Conservation (phyloP, 2,888 invertebrate genomes). For the Conus canariensis region DNA sequence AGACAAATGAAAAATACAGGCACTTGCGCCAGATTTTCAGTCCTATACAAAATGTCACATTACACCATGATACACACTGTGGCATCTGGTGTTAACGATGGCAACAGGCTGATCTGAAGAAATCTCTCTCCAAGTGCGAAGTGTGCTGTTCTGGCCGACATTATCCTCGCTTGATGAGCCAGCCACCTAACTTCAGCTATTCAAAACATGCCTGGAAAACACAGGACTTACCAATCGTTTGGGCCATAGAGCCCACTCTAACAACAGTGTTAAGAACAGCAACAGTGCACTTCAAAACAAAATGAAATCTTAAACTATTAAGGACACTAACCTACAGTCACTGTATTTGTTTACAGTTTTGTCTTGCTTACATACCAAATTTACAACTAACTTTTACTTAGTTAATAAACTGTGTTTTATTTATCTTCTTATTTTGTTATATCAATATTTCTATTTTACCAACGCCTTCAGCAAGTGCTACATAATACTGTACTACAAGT, state of each 20-base stretch:
- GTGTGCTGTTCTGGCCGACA: constrained; percentile 16
- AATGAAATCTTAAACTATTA: no score
- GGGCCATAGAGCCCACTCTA: neutral
- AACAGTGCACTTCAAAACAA: neutral
- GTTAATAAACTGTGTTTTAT: no score
- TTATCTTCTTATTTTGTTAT: no score
- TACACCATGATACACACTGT: constrained; percentile 46
- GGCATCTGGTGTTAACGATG: constrained; percentile 27
- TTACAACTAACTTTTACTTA: no score
- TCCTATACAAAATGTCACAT: constrained; percentile 5
- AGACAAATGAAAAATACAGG: no score
- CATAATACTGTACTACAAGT: no score
- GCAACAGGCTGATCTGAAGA: constrained; percentile 23
- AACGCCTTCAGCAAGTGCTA: no score
- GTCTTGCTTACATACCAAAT: no score
- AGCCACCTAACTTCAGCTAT: constrained; percentile 41
- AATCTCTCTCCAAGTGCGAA: constrained; percentile 29
- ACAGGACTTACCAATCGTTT: constrained; percentile 39
- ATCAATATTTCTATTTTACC: no score
- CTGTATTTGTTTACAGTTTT: no score
- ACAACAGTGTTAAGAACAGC: neutral
- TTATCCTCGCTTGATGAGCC: constrained; percentile 10
- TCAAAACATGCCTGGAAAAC: constrained; percentile 41
- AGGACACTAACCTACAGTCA: no score
- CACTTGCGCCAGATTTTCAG: constrained; percentile 21